phyloP scores from a whole-genome alignment of 2,888 invertebrate species.

The Epistrophella euchroma region DNA sequence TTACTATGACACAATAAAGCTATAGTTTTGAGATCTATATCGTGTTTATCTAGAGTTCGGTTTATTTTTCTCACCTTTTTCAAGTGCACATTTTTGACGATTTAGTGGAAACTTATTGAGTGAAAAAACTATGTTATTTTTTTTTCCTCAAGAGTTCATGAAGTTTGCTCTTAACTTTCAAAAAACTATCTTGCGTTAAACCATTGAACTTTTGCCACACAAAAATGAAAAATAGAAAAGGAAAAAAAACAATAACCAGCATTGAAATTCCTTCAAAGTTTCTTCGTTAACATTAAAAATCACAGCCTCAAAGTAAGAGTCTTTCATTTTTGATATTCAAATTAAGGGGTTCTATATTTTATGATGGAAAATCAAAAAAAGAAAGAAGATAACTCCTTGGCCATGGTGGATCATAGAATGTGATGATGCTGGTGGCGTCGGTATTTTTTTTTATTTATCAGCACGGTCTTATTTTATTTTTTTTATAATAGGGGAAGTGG shows the following conservation, averaged over 20 bases:
- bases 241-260: constrained; percentile 1
- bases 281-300: constrained; percentile 56
- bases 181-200: constrained; percentile 48
- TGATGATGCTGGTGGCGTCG: constrained; percentile 25
- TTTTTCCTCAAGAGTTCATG: background rate
- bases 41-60: background rate
- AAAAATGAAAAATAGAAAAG: constrained; percentile 1
- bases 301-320: constrained; percentile 61
- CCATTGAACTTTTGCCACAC: constrained; percentile 43
- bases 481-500: too few species aligned
- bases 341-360: constrained; percentile 54
- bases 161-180: constrained; percentile 28
- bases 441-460: constrained; percentile 6
- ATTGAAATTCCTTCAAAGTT: constrained; percentile 44
- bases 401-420: constrained; percentile 31
- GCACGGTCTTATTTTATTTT: constrained; percentile 20
- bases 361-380: constrained; percentile 39
- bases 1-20: background rate
- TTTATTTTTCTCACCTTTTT: background rate
- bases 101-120: background rate
- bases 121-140: background rate
- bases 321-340: constrained; percentile 69
- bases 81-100: background rate
- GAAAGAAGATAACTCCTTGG: constrained; percentile 25
- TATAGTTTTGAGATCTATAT: background rate